phyloP scores from a whole-genome alignment of 2,888 invertebrate species.

The Agrochola lychnidis region DNA sequence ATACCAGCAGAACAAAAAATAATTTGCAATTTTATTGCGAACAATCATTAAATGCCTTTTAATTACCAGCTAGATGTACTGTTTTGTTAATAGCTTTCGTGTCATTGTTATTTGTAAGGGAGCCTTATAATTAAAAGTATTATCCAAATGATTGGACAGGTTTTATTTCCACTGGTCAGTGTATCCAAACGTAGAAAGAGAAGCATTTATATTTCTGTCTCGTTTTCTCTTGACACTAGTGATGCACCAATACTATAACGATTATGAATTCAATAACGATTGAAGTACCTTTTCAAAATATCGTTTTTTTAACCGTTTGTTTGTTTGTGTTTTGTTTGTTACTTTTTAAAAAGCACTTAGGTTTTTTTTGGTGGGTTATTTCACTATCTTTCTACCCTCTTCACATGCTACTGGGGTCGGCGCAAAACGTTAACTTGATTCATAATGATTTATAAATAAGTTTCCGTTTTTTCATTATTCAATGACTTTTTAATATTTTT shows the following conservation, averaged over 20 bases:
- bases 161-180: conserved; percentile 1
- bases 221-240: conserved; percentile 48
- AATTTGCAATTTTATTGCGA: not conserved
- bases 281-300: not conserved
- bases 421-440: not conserved
- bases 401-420: not conserved
- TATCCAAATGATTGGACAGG: not conserved
- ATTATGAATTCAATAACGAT: not conserved
- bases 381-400: not conserved
- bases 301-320: not conserved
- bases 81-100: not conserved
- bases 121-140: not conserved
- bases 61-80: not conserved
- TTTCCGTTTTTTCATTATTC: not conserved
- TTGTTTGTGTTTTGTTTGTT: no score
- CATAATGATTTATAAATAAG: not conserved
- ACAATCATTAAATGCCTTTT: not conserved
- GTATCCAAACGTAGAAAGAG: conserved; percentile 59
- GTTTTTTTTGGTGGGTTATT: not conserved
- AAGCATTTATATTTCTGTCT: conserved; percentile 21
- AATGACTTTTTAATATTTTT: not conserved
- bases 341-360: not conserved
- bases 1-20: not conserved
- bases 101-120: not conserved
- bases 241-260: conserved; percentile 28